phyloP scores from a whole-genome alignment of 2,113 vertebrate species.

The Mus pahari region DNA sequence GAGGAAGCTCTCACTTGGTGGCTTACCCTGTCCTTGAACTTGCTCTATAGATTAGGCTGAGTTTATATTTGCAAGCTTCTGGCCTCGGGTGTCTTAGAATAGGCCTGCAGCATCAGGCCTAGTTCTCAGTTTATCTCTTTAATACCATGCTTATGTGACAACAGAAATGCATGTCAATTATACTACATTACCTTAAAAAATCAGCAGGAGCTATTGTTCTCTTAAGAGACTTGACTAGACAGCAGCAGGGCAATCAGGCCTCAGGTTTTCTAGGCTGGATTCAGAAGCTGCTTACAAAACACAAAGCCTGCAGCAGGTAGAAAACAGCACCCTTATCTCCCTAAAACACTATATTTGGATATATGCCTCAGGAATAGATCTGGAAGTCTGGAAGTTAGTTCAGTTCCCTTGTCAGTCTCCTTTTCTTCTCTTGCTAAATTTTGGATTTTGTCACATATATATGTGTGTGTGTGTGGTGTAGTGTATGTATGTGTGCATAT shows the following conservation, averaged over 20 bases:
- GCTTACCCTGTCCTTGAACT: no score
- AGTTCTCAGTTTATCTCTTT: not conserved
- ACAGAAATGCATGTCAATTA: not conserved
- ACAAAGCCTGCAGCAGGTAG: not conserved
- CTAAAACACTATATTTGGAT: constrained; percentile 15
- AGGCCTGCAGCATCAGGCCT: not conserved
- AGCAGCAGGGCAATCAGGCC: not conserved
- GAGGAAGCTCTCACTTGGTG: not conserved
- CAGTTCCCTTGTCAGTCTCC: not conserved
- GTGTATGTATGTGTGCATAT: not conserved
- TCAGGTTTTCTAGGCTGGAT: not conserved
- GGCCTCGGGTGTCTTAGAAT: not conserved
- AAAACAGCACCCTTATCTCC: not conserved
- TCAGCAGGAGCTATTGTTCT: not conserved
- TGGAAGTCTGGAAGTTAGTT: not conserved
- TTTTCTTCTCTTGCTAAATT: constrained; percentile 28
- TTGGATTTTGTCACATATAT: not conserved
- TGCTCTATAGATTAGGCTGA: not conserved
- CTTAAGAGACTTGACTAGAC: not conserved
- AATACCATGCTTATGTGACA: not conserved
- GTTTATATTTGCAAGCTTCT: not conserved
- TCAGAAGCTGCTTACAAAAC: not conserved
- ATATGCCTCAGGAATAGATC: constrained; percentile 7
- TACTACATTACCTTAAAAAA: not conserved
- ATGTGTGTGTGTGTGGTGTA: not conserved